These are phyloP conservation scores for Leptinotarsa haldemani DNA, from an alignment of 2,888 invertebrate genomes.

Conservation along the genomic window DNA sequence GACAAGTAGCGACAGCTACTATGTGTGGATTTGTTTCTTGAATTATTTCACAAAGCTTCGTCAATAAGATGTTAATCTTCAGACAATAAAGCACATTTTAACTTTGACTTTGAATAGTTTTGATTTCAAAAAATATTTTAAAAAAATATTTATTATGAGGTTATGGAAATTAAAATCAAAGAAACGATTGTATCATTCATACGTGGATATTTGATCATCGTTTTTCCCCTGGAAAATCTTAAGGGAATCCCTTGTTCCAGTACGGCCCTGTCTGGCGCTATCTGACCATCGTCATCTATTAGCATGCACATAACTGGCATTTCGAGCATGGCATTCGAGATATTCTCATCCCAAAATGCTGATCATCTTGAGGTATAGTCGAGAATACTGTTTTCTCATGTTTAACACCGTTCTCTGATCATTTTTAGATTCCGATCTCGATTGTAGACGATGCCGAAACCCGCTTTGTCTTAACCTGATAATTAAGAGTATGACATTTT, in stretches of 20 bases:
- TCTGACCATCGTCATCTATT: slow-evolving; percentile 52
- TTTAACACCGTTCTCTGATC: slow-evolving; percentile 52
- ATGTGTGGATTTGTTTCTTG: too few species aligned
- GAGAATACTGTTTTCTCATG: slow-evolving; percentile 52
- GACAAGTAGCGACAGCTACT: too few species aligned
- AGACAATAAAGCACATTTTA: too few species aligned
- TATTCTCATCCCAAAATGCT: slow-evolving; percentile 47
- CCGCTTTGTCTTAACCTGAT: slow-evolving; percentile 50
- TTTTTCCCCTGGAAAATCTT: too few species aligned
- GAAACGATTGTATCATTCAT: too few species aligned
- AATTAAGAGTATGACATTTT: slow-evolving; percentile 57
- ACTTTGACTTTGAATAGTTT: too few species aligned
- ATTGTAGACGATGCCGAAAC: slow-evolving; percentile 37
- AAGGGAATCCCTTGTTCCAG: background rate
- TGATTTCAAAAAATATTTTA: too few species aligned
- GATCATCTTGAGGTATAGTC: slow-evolving; percentile 45
- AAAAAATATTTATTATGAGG: too few species aligned
- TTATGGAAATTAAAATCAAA: too few species aligned
- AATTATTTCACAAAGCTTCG: too few species aligned
- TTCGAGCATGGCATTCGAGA: slow-evolving; percentile 50
- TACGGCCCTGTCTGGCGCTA: slow-evolving; percentile 45
- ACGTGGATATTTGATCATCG: too few species aligned
- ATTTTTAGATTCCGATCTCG: slow-evolving; percentile 49
- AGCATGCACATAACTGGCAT: slow-evolving; percentile 52
- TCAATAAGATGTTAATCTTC: too few species aligned